These are phyloP conservation scores for Dermochelys coriacea DNA, from an alignment of 2,797 vertebrate species.

Conservation along the genomic window DNA sequence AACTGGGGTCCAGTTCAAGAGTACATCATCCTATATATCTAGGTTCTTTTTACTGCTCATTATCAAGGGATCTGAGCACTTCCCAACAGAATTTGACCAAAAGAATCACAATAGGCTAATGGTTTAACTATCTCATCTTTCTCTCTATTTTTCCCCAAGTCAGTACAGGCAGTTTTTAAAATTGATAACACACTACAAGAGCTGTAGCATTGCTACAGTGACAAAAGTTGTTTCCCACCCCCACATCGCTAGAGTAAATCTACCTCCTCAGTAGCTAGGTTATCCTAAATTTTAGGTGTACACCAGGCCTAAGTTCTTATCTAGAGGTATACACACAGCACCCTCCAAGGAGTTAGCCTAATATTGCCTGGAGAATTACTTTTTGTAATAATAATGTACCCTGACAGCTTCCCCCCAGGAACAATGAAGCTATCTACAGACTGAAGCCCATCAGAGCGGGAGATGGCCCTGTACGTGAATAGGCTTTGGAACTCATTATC, in stretches of 20 bases:
- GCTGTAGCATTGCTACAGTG: no score
- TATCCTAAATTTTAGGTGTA: no score
- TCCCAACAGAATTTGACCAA: not conserved
- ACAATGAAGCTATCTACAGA: not conserved
- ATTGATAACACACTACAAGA: no score
- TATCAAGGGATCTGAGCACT: not conserved
- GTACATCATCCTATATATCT: rapidly evolving
- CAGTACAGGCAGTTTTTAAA: not conserved
- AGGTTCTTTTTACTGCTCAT: not conserved
- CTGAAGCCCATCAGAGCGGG: not conserved
- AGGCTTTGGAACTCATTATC: not conserved
- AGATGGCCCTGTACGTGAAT: not conserved
- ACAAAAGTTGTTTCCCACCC: no score
- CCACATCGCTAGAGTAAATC: no score
- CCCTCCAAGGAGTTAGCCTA: not conserved
- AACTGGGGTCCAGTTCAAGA: not conserved
- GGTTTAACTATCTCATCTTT: not conserved
- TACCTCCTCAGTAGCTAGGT: no score
- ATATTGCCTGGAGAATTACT: not conserved
- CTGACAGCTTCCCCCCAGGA: not conserved
- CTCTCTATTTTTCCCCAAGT: not conserved
- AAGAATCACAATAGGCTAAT: not conserved
- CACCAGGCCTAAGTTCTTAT: not conserved
- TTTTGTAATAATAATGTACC: not conserved
- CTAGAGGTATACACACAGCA: not conserved